phyloP scores from a whole-genome alignment of 1,140 invertebrate genomes.

The Diabrotica undecimpunctata region DNA sequence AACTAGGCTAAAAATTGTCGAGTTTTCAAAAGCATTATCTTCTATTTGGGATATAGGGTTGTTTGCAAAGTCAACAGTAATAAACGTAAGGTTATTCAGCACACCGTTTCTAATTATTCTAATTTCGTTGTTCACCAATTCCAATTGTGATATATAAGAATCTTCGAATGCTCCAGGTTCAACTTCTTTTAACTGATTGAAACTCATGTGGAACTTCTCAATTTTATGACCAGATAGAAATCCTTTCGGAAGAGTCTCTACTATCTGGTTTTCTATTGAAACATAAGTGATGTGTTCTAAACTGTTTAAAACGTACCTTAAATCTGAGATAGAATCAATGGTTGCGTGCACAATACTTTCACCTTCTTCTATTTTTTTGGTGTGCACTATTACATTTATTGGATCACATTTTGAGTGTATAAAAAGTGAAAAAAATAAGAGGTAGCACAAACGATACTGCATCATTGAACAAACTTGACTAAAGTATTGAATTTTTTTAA shows the following conservation, averaged over 20 bases:
- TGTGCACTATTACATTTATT: too few relatives aligned
- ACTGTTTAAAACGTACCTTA: too few relatives aligned
- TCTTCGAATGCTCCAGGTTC: not conserved
- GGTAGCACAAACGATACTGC: too few relatives aligned
- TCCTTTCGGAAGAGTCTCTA: not conserved
- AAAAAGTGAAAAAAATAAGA: too few relatives aligned
- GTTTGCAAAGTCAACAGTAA: not conserved
- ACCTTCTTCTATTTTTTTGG: too few relatives aligned
- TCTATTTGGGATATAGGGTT: not conserved
- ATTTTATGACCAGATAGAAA: not conserved
- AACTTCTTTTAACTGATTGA: not conserved
- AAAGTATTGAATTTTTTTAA: too few relatives aligned
- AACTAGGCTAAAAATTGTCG: not conserved
- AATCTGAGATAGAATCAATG: too few relatives aligned
- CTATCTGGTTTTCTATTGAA: not conserved
- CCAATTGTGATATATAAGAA: not conserved
- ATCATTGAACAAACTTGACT: too few relatives aligned
- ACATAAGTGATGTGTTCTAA: too few relatives aligned
- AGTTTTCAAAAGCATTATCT: not conserved
- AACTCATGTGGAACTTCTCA: not conserved
- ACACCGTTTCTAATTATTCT: not conserved
- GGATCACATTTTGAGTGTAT: too few relatives aligned
- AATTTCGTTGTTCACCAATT: not conserved
- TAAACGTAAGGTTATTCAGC: not conserved
- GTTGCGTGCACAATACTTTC: too few relatives aligned